phyloP scores from a whole-genome alignment of 2,113 vertebrate genomes.

The Nycticryphes semicollaris region DNA sequence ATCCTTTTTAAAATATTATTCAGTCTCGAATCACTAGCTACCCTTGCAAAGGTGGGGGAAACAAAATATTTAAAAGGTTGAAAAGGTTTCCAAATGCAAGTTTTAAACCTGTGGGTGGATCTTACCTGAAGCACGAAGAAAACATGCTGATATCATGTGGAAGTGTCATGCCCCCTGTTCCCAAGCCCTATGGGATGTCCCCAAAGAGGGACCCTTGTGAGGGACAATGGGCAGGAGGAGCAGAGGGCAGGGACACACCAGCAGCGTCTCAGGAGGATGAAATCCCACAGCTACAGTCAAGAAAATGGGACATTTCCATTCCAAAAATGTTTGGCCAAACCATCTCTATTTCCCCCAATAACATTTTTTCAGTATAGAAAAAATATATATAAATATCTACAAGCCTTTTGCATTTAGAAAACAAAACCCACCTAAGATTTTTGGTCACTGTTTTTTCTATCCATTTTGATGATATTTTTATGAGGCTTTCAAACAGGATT shows the following conservation, averaged over 20 bases:
- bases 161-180: accelerated
- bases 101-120: neutral
- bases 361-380: neutral
- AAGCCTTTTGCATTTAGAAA: neutral
- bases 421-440: neutral
- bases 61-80: neutral
- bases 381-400: neutral
- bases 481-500: accelerated
- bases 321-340: neutral
- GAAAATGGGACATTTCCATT: accelerated
- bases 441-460: neutral
- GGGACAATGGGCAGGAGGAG: neutral
- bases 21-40: constrained; percentile 45
- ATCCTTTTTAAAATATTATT: constrained; percentile 25
- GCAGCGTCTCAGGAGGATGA: too few relatives aligned
- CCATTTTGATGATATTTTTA: neutral
- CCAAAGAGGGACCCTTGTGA: accelerated
- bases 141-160: neutral
- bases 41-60: neutral
- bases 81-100: neutral
- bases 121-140: neutral
- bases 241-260: accelerated
- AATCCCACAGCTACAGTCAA: accelerated
- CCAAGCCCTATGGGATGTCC: neutral
- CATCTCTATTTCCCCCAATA: neutral